Evolutionary conservation across 2,888 invertebrate species (phyloP).

Genomic region (Tetheella fluctuosa): DNA sequence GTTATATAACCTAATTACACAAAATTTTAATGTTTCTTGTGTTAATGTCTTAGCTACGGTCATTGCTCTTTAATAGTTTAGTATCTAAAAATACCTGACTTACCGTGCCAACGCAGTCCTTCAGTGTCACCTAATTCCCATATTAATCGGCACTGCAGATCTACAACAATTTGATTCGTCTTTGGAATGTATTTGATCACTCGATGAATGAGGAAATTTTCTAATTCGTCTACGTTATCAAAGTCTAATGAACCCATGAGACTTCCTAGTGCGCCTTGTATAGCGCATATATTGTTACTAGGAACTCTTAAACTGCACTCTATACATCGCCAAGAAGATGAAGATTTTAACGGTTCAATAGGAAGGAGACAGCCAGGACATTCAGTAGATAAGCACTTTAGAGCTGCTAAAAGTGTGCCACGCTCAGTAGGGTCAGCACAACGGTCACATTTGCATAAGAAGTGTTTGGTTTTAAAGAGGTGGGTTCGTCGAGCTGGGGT

Average conservation of each 20-base stretch:
- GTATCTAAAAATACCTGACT: conserved; percentile 29
- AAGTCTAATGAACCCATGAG: conserved; percentile 79
- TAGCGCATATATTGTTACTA: conserved; percentile 75
- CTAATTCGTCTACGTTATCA: conserved; percentile 79
- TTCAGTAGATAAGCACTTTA: conserved; percentile 80
- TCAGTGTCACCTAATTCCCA: conserved; percentile 85
- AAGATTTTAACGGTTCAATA: conserved; percentile 78
- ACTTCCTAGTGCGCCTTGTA: conserved; percentile 82
- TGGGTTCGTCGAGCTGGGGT: conserved; percentile 86
- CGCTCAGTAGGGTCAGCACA: conserved; percentile 88
- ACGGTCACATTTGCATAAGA: conserved; percentile 86
- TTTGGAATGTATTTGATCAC: conserved; percentile 82
- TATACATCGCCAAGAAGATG: conserved; percentile 85
- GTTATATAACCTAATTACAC: too few species aligned
- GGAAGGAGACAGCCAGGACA: conserved; percentile 85
- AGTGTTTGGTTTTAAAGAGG: conserved; percentile 87
- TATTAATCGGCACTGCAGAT: conserved; percentile 86
- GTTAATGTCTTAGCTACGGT: background rate
- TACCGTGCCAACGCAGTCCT: conserved; percentile 85
- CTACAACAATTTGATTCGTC: conserved; percentile 85
- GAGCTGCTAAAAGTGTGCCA: conserved; percentile 83
- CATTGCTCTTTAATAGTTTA: background rate
- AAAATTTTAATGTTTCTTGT: background rate
- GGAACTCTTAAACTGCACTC: conserved; percentile 79
- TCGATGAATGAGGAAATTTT: conserved; percentile 82